Evolutionary conservation across 2,113 vertebrate genomes (phyloP).

Genomic region (Macrotis lagotis): DNA sequence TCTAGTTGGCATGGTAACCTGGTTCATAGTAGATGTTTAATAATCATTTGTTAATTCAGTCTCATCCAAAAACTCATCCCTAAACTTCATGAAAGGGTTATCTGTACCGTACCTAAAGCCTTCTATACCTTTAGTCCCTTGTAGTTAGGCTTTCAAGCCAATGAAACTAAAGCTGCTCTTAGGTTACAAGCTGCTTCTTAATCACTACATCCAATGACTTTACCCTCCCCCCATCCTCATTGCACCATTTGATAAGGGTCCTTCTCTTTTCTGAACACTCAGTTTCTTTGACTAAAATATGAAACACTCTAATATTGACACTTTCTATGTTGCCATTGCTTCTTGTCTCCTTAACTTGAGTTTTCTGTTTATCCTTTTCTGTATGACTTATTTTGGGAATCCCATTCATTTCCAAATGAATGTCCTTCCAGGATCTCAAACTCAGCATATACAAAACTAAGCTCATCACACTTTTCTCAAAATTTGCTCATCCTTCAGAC

Average conservation of each 20-base stretch:
- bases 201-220: not conserved
- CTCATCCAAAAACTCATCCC: not conserved
- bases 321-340: not conserved
- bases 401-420: not conserved
- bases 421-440: not conserved
- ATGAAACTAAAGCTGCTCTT: not conserved
- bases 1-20: not conserved
- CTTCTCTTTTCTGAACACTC: not conserved
- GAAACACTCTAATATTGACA: not conserved
- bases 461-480: not conserved
- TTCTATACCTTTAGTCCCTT: not conserved
- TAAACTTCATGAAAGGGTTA: not conserved
- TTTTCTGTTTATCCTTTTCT: not conserved
- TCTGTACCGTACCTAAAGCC: not conserved
- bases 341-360: not conserved
- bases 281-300: not conserved
- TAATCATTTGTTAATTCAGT: not conserved
- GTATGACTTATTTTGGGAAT: not conserved
- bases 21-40: not conserved
- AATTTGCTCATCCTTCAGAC: not conserved
- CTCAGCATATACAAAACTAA: not conserved
- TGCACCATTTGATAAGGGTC: not conserved
- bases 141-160: no score
- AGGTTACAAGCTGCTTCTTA: not conserved
- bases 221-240: not conserved